Base-by-base conservation (phyloP, 2,797 vertebrate species). In the Siniperca scherzeri region DNA sequence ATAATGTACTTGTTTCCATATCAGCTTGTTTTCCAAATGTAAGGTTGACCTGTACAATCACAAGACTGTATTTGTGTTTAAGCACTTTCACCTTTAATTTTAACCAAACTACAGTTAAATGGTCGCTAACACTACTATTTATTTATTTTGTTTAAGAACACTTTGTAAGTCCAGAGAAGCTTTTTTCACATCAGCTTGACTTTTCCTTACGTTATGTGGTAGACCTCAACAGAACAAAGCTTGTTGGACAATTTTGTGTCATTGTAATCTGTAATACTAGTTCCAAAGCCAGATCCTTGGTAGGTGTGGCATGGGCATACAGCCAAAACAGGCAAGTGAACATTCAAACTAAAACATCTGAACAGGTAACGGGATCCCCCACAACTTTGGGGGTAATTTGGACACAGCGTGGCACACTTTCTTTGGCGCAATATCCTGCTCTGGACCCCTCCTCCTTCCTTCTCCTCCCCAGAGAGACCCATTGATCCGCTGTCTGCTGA, bases 391-490 rank as follows among this genome's bases (percentile, higher is more conserved):
- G 89, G 92, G 88, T 95, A 89, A 94, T 95, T 95, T 96, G 92
- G 91, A 93, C 92, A 92, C 90, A 88, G 88, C 46, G 70, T 93
- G 93, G 93, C 93, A 95, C 94, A 93, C 94, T 93, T 95, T 94
- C 90, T 91, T 91, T 88, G 79, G 85, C 89, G 92, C 93, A 96
- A 95, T 96, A 95, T 96, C 96, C 95, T 95, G 92, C 91, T 82
- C 80, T 72, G 81, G 88, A 80, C 84, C 91, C 85, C 92, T 90
- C 92, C 91, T 91, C 84, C 91, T 93, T 90, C 89, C 86, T 87
- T 79, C 79, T 87, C 78, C 81, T 92, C 92, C 91, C 89, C 19
- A 59, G 94, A 94, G 93, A 94, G 90, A 83, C 80, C 91, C 94
- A 95, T 94, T 95, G 95, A 95, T 95, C 92, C 74, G 59, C 88